Percentiles rank a stretch among this genome's conserved stretches.
phyloP scores from a whole-genome alignment of 2,113 vertebrate genomes.

The Cebidichthys violaceus region DNA sequence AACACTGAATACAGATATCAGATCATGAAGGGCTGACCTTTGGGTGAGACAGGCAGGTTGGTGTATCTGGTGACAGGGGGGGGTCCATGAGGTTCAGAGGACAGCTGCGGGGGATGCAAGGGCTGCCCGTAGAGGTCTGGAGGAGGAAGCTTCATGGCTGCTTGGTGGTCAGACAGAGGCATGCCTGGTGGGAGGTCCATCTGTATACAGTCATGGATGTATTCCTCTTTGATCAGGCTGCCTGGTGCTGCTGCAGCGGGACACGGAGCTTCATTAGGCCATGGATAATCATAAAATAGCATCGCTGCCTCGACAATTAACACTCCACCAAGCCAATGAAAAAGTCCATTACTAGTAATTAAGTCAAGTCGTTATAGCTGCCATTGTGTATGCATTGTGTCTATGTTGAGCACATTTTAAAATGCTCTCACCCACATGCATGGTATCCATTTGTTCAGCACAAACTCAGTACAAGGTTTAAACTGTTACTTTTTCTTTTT shows the following conservation, averaged over 20 bases:
- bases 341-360: neutral
- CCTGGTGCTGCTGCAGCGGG: conserved; percentile 51
- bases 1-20: neutral
- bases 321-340: too few species aligned
- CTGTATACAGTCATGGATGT: conserved; percentile 81
- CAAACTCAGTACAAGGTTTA: neutral
- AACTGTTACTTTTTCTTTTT: neutral
- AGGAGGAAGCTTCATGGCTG: conserved; percentile 72
- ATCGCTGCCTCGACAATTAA: too few species aligned
- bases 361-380: too few species aligned
- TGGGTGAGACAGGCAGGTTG: conserved; percentile 79
- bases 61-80: conserved; percentile 73
- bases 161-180: conserved; percentile 72
- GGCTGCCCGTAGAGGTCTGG: conserved; percentile 81
- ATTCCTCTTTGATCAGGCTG: conserved; percentile 83
- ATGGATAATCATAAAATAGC: too few species aligned
- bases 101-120: conserved; percentile 73
- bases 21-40: conserved; percentile 45
- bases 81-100: conserved; percentile 69
- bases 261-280: neutral
- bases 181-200: conserved; percentile 77
- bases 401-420: neutral
- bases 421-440: too few species aligned
- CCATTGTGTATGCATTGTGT: neutral
- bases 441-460: neutral